A percentile compares a stretch with the other conserved stretches of the same genome.
Evolutionary conservation across 1,140 invertebrate species (phyloP).

Genomic region (Teleogryllus occipitalis): DNA sequence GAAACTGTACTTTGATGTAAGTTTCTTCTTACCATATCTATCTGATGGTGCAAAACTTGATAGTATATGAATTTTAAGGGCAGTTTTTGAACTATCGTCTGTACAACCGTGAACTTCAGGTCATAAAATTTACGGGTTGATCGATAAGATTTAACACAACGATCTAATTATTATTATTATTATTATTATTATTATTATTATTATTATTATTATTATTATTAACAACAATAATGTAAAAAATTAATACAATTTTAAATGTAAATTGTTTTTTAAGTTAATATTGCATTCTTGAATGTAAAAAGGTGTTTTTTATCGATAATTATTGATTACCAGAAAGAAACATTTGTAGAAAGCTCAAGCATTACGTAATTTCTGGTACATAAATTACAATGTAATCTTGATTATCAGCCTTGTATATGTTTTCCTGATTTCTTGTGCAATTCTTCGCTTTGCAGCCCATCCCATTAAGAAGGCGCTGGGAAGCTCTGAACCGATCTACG

Average conservation of each 20-base stretch:
- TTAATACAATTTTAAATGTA: not conserved
- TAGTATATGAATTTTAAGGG: no score
- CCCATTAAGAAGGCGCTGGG: slow-evolving; percentile 28
- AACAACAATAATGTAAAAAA: not conserved
- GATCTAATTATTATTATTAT: not conserved
- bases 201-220: not conserved
- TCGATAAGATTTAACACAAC: no score
- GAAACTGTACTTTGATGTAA: no score
- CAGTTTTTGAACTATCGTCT: no score
- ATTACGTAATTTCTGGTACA: not conserved
- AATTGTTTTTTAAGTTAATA: not conserved
- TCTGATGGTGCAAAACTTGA: no score
- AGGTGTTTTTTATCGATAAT: no score
- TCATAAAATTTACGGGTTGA: no score
- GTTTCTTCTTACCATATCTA: no score
- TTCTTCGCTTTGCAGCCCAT: slow-evolving; percentile 25
- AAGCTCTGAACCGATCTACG: slow-evolving; percentile 36
- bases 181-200: not conserved
- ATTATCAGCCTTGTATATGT: not conserved
- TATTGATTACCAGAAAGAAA: no score
- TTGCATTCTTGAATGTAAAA: no score
- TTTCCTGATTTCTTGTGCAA: not conserved
- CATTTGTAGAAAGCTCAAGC: not conserved
- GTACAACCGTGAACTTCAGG: no score
- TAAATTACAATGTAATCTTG: not conserved